Conservation (phyloP, 2,888 invertebrate species). For the Aspidiotus rigidus region DNA sequence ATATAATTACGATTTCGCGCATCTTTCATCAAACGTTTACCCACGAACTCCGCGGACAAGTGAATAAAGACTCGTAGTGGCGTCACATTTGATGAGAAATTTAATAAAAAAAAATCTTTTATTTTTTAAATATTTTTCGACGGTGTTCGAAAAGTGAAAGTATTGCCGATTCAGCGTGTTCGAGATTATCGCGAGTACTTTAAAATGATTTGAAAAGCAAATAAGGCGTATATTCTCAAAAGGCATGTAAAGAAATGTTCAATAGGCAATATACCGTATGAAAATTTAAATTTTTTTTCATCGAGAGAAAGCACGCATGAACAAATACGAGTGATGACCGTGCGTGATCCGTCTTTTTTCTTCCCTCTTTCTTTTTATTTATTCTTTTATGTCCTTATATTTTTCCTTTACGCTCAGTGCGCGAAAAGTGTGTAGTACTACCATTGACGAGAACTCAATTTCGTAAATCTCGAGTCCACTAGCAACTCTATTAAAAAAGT, state of each 20-base stretch:
- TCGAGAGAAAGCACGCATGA: conserved; percentile 22
- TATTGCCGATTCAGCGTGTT: conserved; percentile 1
- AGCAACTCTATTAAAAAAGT: conserved; percentile 27
- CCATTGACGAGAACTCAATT: conserved; percentile 15
- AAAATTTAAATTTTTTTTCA: conserved; percentile 24
- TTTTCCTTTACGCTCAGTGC: background rate
- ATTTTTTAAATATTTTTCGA: background rate
- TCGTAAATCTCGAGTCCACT: conserved; percentile 10
- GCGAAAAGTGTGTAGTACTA: conserved; percentile 11
- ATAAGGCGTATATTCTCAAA: background rate
- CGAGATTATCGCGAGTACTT: too few species aligned
- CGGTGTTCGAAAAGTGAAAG: background rate
- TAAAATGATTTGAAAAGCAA: background rate
- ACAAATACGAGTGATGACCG: conserved; percentile 18
- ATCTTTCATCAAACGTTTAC: conserved; percentile 3
- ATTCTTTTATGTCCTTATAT: background rate
- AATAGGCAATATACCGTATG: background rate
- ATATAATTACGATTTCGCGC: conserved; percentile 9
- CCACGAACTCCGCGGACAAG: background rate
- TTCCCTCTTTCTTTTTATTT: background rate
- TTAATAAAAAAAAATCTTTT: conserved; percentile 9
- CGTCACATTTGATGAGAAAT: background rate
- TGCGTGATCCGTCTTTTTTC: conserved; percentile 8
- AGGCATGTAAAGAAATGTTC: background rate
- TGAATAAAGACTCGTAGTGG: too few species aligned